Base-by-base conservation (phyloP, 2,888 invertebrate species). In the Panzeria rudis region DNA sequence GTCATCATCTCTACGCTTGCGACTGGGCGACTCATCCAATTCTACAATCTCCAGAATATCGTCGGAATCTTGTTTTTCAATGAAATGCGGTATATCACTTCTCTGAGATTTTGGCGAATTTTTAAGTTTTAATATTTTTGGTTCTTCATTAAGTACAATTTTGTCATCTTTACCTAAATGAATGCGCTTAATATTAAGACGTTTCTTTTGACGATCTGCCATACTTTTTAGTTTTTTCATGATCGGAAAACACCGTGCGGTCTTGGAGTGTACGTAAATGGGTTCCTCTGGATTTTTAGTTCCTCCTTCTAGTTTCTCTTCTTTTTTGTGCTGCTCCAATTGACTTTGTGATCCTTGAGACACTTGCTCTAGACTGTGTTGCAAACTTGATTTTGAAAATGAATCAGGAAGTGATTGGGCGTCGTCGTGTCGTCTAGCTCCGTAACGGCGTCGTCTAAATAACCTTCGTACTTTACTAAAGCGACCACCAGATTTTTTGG, bases 171-270 rank as follows among this genome's bases (percentile, higher is more conserved):
- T 91, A 38, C 90, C 90, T 25, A 93, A 87, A 13, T 91, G 89
- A 15, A 92, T 90, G 59, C 90, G 91, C 78, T 90, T 92, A 59
- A 93, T 92, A 7, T 91, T 90, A 38, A 92, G 84, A 82, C 94
- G 94, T 93, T 88, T 94, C 93, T 91, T 94, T 90, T 88, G 94
- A 93, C 94, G 94, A 87, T 95, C 95, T 20, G 95, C 95, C 92
- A 95, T 93, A 87, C 94, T 94, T 91, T 94, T 95, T 25, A 95
- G 93, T 92, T 95, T 95, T 90, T 95, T 94, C 87, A 95, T 95
- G 78, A 95, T 93, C 35, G 95, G 94, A 89, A 94, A 94, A 90
- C 95, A 94, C 64, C 89, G 89, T 64, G 88, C 66, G 0, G 87
- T 82, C 68, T 89, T 89, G 4, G 59, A 71, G 25, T 76, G 84